These are phyloP conservation scores for Nannoperca obscura DNA, from an alignment of 2,797 vertebrate species.

Conservation along the genomic window DNA sequence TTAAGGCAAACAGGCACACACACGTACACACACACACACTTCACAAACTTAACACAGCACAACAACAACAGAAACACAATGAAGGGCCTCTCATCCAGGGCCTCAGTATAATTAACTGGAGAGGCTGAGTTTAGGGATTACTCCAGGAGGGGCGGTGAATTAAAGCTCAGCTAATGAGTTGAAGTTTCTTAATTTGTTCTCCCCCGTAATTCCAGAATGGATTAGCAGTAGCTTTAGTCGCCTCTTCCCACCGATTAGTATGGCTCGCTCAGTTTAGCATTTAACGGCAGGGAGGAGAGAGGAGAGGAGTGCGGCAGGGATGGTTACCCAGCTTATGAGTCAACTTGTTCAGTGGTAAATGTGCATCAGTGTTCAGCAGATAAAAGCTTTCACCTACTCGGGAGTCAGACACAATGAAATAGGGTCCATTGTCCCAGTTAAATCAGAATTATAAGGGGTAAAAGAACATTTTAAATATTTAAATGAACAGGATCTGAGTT, in stretches of 20 bases:
- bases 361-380: constrained; percentile 63
- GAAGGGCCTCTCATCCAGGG: constrained; percentile 80
- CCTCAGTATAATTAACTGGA: constrained; percentile 85
- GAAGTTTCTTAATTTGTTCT: constrained; percentile 90
- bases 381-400: constrained; percentile 63
- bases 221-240: constrained; percentile 88
- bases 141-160: constrained; percentile 85
- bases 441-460: constrained; percentile 44
- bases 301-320: constrained; percentile 58
- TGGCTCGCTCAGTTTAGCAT: constrained; percentile 74
- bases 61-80: constrained; percentile 72
- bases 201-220: constrained; percentile 87
- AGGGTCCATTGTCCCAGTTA: constrained; percentile 47
- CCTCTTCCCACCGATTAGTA: constrained; percentile 84
- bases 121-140: constrained; percentile 87
- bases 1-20: constrained; percentile 22
- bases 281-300: constrained; percentile 60
- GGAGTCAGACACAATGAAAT: constrained; percentile 50
- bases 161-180: constrained; percentile 89
- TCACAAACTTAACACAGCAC: constrained; percentile 49
- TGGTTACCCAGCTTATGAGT: constrained; percentile 73
- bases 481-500: neutral
- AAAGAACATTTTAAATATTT: constrained; percentile 1
- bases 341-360: constrained; percentile 67
- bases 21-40: constrained; percentile 20